Conservation (phyloP, 2,113 vertebrate genomes). For the Brachypteracias leptosomus region DNA sequence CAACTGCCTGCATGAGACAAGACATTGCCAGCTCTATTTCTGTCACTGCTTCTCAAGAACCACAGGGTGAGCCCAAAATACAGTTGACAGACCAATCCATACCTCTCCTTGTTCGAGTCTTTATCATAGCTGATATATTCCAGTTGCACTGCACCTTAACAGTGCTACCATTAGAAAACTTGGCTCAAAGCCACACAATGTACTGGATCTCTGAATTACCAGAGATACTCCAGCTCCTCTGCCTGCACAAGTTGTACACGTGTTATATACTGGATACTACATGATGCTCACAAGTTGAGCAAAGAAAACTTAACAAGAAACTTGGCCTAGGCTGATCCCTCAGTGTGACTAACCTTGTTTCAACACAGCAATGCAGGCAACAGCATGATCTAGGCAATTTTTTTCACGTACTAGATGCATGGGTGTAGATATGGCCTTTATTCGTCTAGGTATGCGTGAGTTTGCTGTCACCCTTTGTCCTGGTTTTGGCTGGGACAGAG, state of each 20-base stretch:
- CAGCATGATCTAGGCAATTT: not conserved
- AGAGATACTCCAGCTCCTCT: not conserved
- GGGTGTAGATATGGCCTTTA: not conserved
- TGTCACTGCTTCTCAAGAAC: not conserved
- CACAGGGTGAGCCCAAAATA: not conserved
- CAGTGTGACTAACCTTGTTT: not conserved
- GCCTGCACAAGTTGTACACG: no score
- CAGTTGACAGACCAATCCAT: not conserved
- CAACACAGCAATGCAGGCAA: not conserved
- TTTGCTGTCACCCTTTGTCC: not conserved
- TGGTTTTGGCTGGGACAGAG: not conserved
- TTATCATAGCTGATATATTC: not conserved
- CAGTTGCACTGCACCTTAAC: not conserved
- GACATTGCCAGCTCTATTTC: not conserved
- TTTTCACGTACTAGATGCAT: no score
- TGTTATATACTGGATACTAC: rapidly evolving
- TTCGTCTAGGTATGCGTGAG: not conserved
- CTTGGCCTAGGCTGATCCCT: not conserved
- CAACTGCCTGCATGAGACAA: not conserved
- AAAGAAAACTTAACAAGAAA: not conserved
- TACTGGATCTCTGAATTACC: not conserved
- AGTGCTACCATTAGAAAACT: not conserved
- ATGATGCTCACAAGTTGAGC: rapidly evolving
- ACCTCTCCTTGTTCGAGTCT: not conserved
- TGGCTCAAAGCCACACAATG: not conserved